A percentile compares a stretch with the other conserved stretches of the same genome.
Evolutionary conservation across 1,140 invertebrate species (phyloP).

Genomic region (Drosophila bocki): DNA sequence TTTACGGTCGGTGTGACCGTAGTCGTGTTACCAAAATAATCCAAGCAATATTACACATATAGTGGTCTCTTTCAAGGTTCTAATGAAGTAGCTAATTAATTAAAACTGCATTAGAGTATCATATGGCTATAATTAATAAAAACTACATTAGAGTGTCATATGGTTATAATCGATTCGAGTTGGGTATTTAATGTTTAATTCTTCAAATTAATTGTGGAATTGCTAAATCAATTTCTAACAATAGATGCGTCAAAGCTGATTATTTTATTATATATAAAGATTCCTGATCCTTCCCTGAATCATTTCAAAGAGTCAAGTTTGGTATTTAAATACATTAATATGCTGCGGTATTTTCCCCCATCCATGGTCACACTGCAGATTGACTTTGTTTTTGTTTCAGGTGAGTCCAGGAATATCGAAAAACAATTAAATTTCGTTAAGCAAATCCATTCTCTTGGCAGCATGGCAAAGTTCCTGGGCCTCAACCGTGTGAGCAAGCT

Average conservation of each 20-base stretch:
- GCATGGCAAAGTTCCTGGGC: slow-evolving; percentile 88
- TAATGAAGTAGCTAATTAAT: too few relatives aligned
- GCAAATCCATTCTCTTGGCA: not conserved
- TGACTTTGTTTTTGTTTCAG: slow-evolving; percentile 66
- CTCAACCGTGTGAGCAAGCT: slow-evolving; percentile 90
- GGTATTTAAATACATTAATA: not conserved
- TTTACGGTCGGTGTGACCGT: too few relatives aligned
- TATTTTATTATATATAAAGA: not conserved
- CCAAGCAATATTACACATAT: too few relatives aligned
- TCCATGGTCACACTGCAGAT: slow-evolving; percentile 22
- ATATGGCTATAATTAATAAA: too few relatives aligned
- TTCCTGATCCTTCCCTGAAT: too few relatives aligned
- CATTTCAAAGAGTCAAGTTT: not conserved
- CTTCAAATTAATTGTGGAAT: not conserved
- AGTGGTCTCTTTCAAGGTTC: too few relatives aligned
- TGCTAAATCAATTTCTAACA: not conserved
- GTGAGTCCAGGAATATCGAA: slow-evolving; percentile 49
- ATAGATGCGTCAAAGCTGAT: not conserved
- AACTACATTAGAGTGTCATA: too few relatives aligned
- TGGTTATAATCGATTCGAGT: too few relatives aligned
- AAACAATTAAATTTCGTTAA: slow-evolving; percentile 14
- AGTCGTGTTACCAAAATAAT: too few relatives aligned
- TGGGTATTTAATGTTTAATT: not conserved
- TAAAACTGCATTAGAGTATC: too few relatives aligned
- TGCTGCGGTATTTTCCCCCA: not conserved